These are phyloP conservation scores for Drosophila nigromelanica DNA, from an alignment of 1,140 invertebrate genomes.

Conservation along the genomic window DNA sequence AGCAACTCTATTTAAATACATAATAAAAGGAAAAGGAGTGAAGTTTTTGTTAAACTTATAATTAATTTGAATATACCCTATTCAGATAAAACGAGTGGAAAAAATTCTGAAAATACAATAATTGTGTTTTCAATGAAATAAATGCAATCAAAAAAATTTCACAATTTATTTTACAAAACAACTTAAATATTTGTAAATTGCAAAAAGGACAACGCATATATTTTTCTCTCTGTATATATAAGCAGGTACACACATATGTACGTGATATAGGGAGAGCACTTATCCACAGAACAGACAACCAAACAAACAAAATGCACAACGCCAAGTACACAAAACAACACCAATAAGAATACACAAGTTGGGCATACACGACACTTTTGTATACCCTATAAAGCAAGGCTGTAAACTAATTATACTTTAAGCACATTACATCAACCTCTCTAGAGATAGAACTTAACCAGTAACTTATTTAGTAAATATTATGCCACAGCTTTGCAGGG, in stretches of 20 bases:
- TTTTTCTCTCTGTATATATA: slow-evolving; percentile 1
- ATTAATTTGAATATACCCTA: too few relatives aligned
- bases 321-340: slow-evolving; percentile 14
- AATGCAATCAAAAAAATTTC: too few relatives aligned
- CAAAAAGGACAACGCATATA: too few relatives aligned
- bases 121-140: too few relatives aligned
- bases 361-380: neutral
- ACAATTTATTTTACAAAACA: too few relatives aligned
- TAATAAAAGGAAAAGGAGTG: too few relatives aligned
- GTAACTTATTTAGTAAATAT: neutral
- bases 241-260: slow-evolving; percentile 11
- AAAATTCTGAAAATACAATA: too few relatives aligned
- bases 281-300: slow-evolving; percentile 47
- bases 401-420: neutral
- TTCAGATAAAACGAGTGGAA: too few relatives aligned
- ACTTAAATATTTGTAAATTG: too few relatives aligned
- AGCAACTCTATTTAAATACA: too few relatives aligned
- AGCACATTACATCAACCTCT: neutral
- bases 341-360: slow-evolving; percentile 2
- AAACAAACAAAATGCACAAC: slow-evolving; percentile 46
- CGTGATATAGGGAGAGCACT: slow-evolving; percentile 35
- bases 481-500: neutral
- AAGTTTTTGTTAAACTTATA: too few relatives aligned
- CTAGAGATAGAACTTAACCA: neutral
- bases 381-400: slow-evolving; percentile 18